A percentile compares a stretch with the other conserved stretches of the same genome.
These are phyloP conservation scores for Calyptomena viridis DNA, from an alignment of 2,113 vertebrate species.

Conservation along the genomic window DNA sequence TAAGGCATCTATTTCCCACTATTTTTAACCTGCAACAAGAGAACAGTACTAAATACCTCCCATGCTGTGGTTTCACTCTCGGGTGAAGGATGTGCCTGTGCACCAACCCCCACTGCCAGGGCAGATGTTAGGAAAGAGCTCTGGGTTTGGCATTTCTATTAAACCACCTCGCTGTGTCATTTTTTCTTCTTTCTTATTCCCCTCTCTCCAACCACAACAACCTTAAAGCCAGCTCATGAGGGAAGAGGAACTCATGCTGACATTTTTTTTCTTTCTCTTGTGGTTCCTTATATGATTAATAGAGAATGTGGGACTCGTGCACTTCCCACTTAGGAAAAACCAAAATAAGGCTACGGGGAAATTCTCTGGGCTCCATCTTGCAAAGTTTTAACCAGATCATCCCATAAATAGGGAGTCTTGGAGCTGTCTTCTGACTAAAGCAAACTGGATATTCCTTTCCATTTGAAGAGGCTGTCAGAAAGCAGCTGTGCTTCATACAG, in stretches of 20 bases:
- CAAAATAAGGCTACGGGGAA: neutral
- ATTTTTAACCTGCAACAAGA: neutral
- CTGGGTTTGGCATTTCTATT: neutral
- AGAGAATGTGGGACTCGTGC: slow-evolving; percentile 20
- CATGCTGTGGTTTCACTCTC: fast-evolving
- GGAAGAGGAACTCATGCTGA: slow-evolving; percentile 21
- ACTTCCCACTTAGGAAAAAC: slow-evolving; percentile 19
- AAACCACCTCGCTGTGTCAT: neutral
- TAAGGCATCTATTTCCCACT: neutral
- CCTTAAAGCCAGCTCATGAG: neutral
- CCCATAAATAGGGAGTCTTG: neutral
- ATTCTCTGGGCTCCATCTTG: neutral
- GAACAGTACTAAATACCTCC: neutral
- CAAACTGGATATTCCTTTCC: neutral
- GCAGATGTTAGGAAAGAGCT: neutral
- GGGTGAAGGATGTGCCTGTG: neutral
- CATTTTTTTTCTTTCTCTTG: slow-evolving; percentile 35
- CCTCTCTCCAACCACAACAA: neutral
- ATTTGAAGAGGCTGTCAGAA: neutral
- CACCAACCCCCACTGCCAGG: neutral
- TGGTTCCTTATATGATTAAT: slow-evolving; percentile 43
- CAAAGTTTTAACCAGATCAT: neutral
- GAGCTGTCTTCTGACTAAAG: neutral
- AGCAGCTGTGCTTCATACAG: neutral
- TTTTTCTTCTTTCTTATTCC: neutral